Percentiles rank a stretch among this genome's conserved stretches.
phyloP scores from a whole-genome alignment of 1,140 invertebrate species.

The Pinna nobilis region DNA sequence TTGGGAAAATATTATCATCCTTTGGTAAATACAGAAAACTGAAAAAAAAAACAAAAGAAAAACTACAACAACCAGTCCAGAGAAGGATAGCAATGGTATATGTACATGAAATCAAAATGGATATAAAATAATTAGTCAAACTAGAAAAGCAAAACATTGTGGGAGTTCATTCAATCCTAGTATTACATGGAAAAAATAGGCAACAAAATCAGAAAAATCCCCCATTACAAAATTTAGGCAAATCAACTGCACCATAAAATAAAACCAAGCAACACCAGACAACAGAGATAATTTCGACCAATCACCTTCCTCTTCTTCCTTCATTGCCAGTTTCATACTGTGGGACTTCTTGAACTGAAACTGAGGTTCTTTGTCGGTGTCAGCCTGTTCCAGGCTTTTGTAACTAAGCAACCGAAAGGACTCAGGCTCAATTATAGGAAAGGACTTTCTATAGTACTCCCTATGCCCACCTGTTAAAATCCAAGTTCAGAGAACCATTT shows the following conservation, averaged over 20 bases:
- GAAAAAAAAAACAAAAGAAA: no score
- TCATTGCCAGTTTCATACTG: constrained; percentile 71
- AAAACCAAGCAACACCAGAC: no score
- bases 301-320: constrained; percentile 68
- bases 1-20: no score
- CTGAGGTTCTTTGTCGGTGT: constrained; percentile 49
- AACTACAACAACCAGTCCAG: no score
- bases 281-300: constrained; percentile 46
- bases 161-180: no score
- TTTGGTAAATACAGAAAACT: no score
- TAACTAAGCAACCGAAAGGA: constrained; percentile 41
- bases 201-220: not conserved
- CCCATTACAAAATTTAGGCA: not conserved
- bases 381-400: constrained; percentile 51
- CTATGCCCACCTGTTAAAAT: constrained; percentile 37
- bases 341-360: constrained; percentile 72
- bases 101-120: no score
- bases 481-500: no score
- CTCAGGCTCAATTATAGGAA: constrained; percentile 55
- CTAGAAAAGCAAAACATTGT: no score
- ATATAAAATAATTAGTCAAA: no score
- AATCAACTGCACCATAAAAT: no score
- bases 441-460: constrained; percentile 60
- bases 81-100: no score
- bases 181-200: constrained; percentile 16